Evolutionary conservation across 2,113 vertebrate genomes (phyloP).

Genomic region (Columba janthina): DNA sequence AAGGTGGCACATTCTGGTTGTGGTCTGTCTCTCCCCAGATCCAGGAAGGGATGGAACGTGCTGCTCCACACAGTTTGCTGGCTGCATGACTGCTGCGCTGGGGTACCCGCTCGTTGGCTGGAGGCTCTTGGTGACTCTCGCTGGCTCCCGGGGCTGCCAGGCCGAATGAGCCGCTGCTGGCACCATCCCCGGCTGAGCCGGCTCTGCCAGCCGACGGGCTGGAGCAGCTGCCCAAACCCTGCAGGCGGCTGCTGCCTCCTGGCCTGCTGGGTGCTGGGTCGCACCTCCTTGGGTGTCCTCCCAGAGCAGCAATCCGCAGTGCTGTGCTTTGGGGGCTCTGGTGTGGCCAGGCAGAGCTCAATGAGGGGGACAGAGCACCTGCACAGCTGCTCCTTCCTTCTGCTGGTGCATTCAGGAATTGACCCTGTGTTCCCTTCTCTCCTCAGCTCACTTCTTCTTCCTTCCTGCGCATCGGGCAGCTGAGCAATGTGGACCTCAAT

Average conservation of each 20-base stretch:
- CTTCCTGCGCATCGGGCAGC: slow-evolving; percentile 84
- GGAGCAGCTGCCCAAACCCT: not conserved
- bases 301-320: not conserved
- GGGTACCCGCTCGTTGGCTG: fast-evolving
- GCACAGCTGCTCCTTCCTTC: fast-evolving
- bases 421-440: not conserved
- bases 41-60: not conserved
- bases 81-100: fast-evolving
- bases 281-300: not conserved
- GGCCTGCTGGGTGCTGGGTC: not conserved
- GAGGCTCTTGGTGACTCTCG: not conserved
- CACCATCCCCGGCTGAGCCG: not conserved
- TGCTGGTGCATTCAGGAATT: fast-evolving
- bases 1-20: not conserved
- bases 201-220: not conserved
- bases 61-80: not conserved
- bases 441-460: slow-evolving; percentile 76
- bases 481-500: slow-evolving; percentile 91
- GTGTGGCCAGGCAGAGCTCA: not conserved
- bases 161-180: fast-evolving
- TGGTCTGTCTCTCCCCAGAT: not conserved
- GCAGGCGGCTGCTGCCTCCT: not conserved
- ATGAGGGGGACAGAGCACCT: fast-evolving
- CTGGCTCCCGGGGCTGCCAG: not conserved
- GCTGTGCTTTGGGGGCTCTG: fast-evolving